Conservation (phyloP, 64 coral and sea anemone species). For the Cladopsammia gracilis region DNA sequence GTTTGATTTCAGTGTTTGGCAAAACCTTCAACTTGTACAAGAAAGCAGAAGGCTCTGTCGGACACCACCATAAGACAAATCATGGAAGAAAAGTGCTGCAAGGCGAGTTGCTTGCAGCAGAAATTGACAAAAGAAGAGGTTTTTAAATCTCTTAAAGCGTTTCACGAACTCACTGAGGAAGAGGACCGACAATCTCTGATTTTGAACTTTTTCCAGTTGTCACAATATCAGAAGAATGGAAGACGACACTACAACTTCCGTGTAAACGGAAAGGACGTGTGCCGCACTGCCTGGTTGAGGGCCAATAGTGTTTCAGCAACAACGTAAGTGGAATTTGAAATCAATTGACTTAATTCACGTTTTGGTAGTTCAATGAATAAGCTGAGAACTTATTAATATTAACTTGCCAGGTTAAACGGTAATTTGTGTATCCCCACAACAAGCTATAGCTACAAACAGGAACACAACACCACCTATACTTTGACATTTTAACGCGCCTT, state of each 20-base stretch:
- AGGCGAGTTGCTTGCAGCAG: neutral
- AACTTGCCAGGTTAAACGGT: too few relatives aligned
- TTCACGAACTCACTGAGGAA: neutral
- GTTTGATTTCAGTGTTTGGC: neutral
- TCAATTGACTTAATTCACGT: neutral
- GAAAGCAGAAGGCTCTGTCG: neutral
- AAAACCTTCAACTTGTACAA: neutral
- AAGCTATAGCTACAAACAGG: too few relatives aligned
- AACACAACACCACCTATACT: too few relatives aligned
- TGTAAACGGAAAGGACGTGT: neutral
- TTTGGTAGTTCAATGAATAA: too few relatives aligned
- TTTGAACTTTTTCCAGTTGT: neutral
- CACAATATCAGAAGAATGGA: neutral
- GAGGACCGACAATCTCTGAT: neutral
- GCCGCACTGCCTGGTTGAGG: conserved; percentile 6
- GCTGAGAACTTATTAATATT: too few relatives aligned
- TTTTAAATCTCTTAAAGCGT: neutral
- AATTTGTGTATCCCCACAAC: too few relatives aligned
- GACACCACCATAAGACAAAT: neutral
- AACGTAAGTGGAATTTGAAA: neutral
- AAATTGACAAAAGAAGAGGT: conserved; percentile 15
- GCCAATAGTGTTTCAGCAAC: conserved; percentile 17
- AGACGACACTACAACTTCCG: neutral
- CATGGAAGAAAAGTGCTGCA: conserved; percentile 1
- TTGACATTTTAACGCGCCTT: too few relatives aligned